A percentile compares a stretch with the other conserved stretches of the same genome.
Evolutionary conservation across 2,888 invertebrate genomes (phyloP).

Genomic region (Nephrotoma appendiculata): DNA sequence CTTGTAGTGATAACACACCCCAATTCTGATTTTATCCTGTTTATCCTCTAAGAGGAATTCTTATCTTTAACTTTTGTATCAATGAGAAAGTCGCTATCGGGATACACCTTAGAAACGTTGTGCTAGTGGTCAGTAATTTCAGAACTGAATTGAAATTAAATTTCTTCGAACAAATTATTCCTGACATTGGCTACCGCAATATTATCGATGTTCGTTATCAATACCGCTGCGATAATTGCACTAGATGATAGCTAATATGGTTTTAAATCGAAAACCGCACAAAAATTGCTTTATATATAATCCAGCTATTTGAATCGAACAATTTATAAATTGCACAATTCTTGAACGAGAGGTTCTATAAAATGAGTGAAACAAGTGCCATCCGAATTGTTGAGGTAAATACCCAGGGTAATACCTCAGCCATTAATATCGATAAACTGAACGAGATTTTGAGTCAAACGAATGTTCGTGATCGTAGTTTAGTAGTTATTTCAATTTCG

Average conservation of each 20-base stretch:
- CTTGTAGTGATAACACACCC: too few species aligned
- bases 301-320: background rate
- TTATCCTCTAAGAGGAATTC: too few species aligned
- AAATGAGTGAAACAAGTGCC: background rate
- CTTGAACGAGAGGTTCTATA: background rate
- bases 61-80: too few species aligned
- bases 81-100: too few species aligned
- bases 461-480: background rate
- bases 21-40: too few species aligned
- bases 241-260: background rate
- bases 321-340: background rate
- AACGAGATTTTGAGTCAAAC: background rate
- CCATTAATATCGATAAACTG: background rate
- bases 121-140: too few species aligned
- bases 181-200: background rate
- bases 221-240: background rate
- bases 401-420: background rate
- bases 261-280: background rate
- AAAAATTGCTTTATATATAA: background rate
- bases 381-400: background rate
- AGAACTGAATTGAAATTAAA: background rate
- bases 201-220: background rate
- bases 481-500: constrained; percentile 8
- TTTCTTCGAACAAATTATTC: background rate
- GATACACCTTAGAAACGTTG: too few species aligned